phyloP scores from a whole-genome alignment of 2,797 vertebrate species.

The Ciconia nigra region DNA sequence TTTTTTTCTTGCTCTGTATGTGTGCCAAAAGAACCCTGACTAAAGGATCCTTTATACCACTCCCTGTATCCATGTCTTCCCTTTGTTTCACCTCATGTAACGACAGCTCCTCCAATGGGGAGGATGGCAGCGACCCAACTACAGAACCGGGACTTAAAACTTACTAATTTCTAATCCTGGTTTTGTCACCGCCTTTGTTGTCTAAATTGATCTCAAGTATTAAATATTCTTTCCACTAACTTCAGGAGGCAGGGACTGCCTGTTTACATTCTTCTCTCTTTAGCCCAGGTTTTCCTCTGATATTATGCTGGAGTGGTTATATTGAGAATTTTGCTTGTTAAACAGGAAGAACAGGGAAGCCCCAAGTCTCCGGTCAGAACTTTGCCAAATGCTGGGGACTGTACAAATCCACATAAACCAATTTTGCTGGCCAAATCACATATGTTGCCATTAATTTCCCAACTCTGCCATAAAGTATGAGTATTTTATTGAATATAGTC shows the following conservation, averaged over 20 bases:
- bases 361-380: neutral
- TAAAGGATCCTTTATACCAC: neutral
- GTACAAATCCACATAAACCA: neutral
- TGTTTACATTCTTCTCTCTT: neutral
- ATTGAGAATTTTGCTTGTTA: neutral
- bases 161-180: neutral
- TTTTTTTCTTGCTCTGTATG: neutral
- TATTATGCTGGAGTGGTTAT: neutral
- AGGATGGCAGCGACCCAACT: neutral
- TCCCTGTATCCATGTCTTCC: neutral
- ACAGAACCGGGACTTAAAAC: neutral
- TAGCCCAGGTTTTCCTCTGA: neutral
- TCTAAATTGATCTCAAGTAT: neutral
- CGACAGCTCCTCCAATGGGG: neutral
- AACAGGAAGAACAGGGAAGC: neutral
- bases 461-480: neutral
- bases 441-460: accelerated
- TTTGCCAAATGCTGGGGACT: neutral
- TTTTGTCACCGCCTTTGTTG: neutral
- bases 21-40: neutral
- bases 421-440: neutral
- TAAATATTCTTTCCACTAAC: neutral
- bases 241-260: neutral
- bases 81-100: neutral
- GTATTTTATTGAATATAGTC: neutral